Evolutionary conservation across 1,140 invertebrate genomes (phyloP), one percentile per base, ranked within the genome.

Genomic region (Euschistus heros): DNA sequence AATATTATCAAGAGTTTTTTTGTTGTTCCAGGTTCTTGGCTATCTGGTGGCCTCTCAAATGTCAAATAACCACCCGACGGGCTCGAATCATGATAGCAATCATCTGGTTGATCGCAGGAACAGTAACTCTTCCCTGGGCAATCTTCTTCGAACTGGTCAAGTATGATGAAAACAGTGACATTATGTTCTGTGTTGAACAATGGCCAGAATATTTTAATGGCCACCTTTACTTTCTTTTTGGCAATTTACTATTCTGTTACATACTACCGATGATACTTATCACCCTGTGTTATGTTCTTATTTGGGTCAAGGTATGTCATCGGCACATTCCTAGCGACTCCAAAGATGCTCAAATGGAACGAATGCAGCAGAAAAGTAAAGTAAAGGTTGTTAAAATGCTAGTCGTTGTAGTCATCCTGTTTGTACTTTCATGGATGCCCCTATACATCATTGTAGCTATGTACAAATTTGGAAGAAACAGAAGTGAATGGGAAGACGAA

Each of bases 311-410:
- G 73, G 93, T 96, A 0, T 94, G 87, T 79, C 85, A 86, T 44
- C 78, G 92, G 15, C 79, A 88, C 64, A 93, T 95, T 66, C 92
- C 92, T 0, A 91, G 89, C 0, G 91, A 94, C 70, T 88, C 90
- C 0, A 92, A 93, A 73, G 91, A 94, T 74, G 89, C 88, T 0
- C 88, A 92, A 72, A 91, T 93, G 84, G 89, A 94, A 73, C 81
- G 87, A 46, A 88, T 92, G 82, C 89, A 92, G 75, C 90, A 94
- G 71, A 91, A 92, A 75, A 92, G 91, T 14, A 94, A 94, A 77
- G 87, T 89, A 20, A 94, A 94, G 74, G 94, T 97, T 20, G 88
- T 97, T 5, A 96, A 97, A 77, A 98, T 98, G 95, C 78, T 98
- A 64, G 85, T 96, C 0, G 89, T 91, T 0, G 94, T 98, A 0